Conservation (phyloP, 2,113 vertebrate genomes). For the Pedionomus torquatus region DNA sequence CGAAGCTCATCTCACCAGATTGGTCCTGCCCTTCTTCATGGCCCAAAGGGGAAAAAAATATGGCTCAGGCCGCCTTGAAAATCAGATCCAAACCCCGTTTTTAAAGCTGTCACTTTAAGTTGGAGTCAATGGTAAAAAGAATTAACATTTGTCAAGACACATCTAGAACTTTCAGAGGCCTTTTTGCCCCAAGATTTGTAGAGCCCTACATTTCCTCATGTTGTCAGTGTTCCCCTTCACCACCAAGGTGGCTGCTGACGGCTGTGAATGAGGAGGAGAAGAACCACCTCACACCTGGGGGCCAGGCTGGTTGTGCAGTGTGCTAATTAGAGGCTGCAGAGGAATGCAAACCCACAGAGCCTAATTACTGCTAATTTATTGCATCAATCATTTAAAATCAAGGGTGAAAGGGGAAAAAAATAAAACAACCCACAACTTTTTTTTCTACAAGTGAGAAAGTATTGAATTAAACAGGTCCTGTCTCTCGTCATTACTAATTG, state of each 20-base stretch:
- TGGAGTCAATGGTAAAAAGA: not conserved
- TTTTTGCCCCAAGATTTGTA: not conserved
- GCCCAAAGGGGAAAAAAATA: not conserved
- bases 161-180: not conserved
- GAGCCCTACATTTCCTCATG: not conserved
- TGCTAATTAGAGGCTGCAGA: not conserved
- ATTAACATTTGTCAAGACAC: not conserved
- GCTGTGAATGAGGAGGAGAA: not conserved
- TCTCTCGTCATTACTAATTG: not conserved
- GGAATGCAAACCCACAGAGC: not conserved
- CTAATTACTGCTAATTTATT: not conserved
- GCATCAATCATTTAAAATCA: not conserved
- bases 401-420: not conserved
- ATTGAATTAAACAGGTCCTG: not conserved
- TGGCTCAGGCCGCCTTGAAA: not conserved
- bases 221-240: not conserved
- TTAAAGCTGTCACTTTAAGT: not conserved
- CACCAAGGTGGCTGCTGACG: not conserved
- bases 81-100: not conserved
- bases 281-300: rapidly evolving
- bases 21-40: not conserved
- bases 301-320: not conserved
- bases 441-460: not conserved
- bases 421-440: not conserved
- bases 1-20: not conserved